phyloP scores from a whole-genome alignment of 2,888 invertebrate species.

The Podotricha telesiphe region DNA sequence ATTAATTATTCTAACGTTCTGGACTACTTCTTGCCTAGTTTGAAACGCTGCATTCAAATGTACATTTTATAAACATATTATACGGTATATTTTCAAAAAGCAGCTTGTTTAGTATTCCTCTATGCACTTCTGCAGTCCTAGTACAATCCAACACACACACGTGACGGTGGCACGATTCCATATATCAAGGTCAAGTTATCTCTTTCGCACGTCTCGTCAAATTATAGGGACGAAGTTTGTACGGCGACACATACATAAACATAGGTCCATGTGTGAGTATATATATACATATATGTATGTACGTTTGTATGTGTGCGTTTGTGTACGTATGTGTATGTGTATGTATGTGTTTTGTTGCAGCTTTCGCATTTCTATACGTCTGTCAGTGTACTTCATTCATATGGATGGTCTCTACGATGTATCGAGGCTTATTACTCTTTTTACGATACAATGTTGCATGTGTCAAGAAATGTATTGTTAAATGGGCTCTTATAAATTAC shows the following conservation, averaged over 20 bases:
- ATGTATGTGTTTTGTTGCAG: not conserved
- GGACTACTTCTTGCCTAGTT: conserved; percentile 23
- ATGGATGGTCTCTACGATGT: not conserved
- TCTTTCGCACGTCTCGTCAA: conserved; percentile 54
- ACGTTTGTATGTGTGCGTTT: not conserved
- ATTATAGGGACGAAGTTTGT: conserved; percentile 54
- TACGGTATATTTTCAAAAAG: conserved; percentile 11
- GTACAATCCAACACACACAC: conserved; percentile 72
- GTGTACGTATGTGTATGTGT: not conserved
- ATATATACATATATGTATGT: conserved; percentile 32
- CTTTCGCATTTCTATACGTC: not conserved
- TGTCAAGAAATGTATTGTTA: not conserved
- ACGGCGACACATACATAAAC: conserved; percentile 36
- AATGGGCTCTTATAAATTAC: no score
- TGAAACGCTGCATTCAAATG: conserved; percentile 17
- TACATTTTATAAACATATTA: conserved; percentile 13
- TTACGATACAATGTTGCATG: not conserved
- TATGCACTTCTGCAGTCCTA: conserved; percentile 66
- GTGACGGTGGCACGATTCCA: conserved; percentile 64
- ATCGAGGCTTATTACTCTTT: not conserved
- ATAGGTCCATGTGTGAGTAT: not conserved
- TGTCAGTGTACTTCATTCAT: conserved; percentile 13
- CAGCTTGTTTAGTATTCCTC: conserved; percentile 39
- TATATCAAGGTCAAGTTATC: conserved; percentile 74
- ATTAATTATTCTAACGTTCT: conserved; percentile 21